Evolutionary conservation across 2,888 invertebrate genomes (phyloP).

Genomic region (Drosophila cognata): DNA sequence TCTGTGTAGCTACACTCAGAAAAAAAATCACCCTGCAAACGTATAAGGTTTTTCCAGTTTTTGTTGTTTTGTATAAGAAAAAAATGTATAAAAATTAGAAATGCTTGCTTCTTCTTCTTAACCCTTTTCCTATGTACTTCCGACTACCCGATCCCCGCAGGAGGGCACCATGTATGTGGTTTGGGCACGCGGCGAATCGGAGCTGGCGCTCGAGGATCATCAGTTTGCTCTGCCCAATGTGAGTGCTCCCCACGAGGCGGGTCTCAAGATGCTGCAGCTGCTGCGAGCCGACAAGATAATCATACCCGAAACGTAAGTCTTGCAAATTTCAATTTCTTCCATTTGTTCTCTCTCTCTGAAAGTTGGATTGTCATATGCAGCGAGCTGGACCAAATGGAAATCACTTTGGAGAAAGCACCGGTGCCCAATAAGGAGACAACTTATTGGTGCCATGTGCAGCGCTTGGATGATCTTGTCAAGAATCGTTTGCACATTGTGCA

Average conservation of each 20-base stretch:
- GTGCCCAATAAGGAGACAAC: constrained; percentile 96
- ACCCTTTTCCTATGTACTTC: neutral
- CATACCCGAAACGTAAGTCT: constrained; percentile 84
- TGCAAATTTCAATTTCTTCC: neutral
- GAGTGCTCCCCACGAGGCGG: constrained; percentile 86
- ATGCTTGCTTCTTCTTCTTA: neutral
- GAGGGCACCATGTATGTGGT: constrained; percentile 95
- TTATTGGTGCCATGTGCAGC: constrained; percentile 97
- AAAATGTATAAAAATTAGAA: too few species aligned
- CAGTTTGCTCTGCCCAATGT: constrained; percentile 83
- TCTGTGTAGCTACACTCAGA: neutral
- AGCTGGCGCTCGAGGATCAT: constrained; percentile 86
- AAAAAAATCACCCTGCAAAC: neutral
- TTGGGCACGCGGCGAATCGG: constrained; percentile 93
- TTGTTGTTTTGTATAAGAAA: too few species aligned
- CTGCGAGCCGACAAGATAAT: constrained; percentile 84
- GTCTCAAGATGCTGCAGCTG: constrained; percentile 92
- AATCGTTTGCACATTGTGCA: constrained; percentile 93
- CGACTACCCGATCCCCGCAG: constrained; percentile 85
- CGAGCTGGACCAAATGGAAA: constrained; percentile 87
- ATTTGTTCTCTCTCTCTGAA: neutral
- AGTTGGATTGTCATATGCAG: constrained; percentile 53
- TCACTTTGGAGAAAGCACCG: constrained; percentile 88
- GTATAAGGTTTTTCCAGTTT: too few species aligned
- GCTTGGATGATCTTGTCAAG: constrained; percentile 89